Conservation (phyloP, 1,140 invertebrate genomes). For the Pinna nobilis region DNA sequence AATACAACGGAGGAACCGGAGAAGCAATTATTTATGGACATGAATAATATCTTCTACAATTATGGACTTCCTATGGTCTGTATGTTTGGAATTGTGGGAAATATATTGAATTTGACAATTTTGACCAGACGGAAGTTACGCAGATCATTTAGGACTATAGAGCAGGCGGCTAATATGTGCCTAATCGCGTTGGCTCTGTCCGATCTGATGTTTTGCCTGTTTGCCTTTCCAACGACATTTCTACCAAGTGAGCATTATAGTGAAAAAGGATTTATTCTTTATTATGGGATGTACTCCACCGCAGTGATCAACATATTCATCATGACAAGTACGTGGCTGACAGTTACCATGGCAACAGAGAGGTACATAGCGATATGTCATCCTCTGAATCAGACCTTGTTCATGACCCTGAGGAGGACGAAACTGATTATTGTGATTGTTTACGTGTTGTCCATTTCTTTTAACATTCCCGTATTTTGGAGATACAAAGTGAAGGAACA, state of each 20-base stretch:
- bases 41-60: slow-evolving; percentile 55
- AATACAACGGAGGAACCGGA: slow-evolving; percentile 26
- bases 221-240: slow-evolving; percentile 71
- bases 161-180: slow-evolving; percentile 69
- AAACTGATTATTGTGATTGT: slow-evolving; percentile 67
- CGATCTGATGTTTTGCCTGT: slow-evolving; percentile 68
- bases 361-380: slow-evolving; percentile 72
- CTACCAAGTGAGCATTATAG: slow-evolving; percentile 59
- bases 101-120: slow-evolving; percentile 68
- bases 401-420: slow-evolving; percentile 67
- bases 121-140: slow-evolving; percentile 67
- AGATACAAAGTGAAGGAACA: slow-evolving; percentile 56
- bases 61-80: slow-evolving; percentile 66
- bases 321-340: slow-evolving; percentile 71
- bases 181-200: slow-evolving; percentile 66
- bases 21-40: slow-evolving; percentile 47
- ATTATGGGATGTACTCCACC: slow-evolving; percentile 65
- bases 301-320: slow-evolving; percentile 72
- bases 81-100: slow-evolving; percentile 70
- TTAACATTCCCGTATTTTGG: slow-evolving; percentile 72
- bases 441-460: slow-evolving; percentile 63
- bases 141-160: slow-evolving; percentile 62
- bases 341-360: slow-evolving; percentile 72
- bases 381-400: slow-evolving; percentile 66
- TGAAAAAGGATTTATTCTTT: slow-evolving; percentile 55